These are phyloP conservation scores for Oreortyx pictus DNA, from an alignment of 2,797 vertebrate species.

Conservation along the genomic window DNA sequence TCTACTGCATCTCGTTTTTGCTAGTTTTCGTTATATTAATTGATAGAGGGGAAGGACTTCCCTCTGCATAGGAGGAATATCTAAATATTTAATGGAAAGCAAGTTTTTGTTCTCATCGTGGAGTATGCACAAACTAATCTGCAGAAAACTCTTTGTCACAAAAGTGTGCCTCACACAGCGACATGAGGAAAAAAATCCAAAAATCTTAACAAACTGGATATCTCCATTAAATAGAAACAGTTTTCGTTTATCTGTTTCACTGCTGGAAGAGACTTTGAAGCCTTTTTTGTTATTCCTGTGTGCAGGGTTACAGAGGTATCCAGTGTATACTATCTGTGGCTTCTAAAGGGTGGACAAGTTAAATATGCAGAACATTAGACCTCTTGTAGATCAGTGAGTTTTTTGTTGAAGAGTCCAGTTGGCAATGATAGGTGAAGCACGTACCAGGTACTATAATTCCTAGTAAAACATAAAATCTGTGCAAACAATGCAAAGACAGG, in stretches of 20 bases:
- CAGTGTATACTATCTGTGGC: constrained; percentile 36
- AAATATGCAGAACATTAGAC: constrained; percentile 36
- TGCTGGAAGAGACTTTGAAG: background rate
- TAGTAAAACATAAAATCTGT: constrained; percentile 40
- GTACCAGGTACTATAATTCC: background rate
- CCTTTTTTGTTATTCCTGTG: background rate
- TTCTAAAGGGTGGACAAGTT: constrained; percentile 29
- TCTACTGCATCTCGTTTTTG: background rate
- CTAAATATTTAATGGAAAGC: constrained; percentile 15
- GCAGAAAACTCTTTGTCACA: background rate
- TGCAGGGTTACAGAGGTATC: background rate
- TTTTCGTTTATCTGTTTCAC: constrained; percentile 34
- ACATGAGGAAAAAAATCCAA: background rate
- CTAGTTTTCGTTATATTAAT: background rate
- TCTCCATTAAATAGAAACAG: constrained; percentile 11
- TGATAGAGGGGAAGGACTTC: background rate
- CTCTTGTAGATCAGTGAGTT: constrained; percentile 43
- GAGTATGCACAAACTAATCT: background rate
- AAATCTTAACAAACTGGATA: background rate
- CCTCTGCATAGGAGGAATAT: background rate
- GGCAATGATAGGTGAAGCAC: constrained; percentile 41
- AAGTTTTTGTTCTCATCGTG: background rate
- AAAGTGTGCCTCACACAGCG: background rate
- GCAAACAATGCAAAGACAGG: constrained; percentile 13
- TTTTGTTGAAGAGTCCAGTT: constrained; percentile 57